Evolutionary conservation across 2,888 invertebrate species (phyloP), one percentile per base, ranked within the genome.

Genomic region (Drosophila prostipennis): DNA sequence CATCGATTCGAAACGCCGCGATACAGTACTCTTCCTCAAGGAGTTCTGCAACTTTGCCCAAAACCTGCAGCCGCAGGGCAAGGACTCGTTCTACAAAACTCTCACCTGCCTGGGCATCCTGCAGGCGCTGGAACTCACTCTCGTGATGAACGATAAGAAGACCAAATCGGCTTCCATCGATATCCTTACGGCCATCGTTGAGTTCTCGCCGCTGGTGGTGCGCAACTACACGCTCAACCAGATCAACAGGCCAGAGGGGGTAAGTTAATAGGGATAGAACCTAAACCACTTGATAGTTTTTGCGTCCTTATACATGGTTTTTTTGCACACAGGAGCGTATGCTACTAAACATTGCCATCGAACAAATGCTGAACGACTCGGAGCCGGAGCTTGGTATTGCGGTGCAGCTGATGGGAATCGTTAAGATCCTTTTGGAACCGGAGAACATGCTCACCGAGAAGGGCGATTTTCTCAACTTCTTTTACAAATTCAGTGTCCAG

Each of bases 11-110:
- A 97, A 98, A 91, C 94, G 99, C 89, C 94, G 98, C 89, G 99
- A 99, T 92, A 94, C 99, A 90, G 97, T 99, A 78, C 93, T 98
- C 89, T 99, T 99, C 94, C 94, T 99, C 81, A 99, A 99, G 92
- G 99, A 99, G 93, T 99, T 99, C 93, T 99, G 99, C 93, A 98
- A 98, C 92, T 99, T 99, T 94, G 98, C 99, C 81, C 99, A 99
- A 93, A 98, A 98, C 91, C 93, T 99, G 78, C 99, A 99, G 92
- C 98, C 98, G 16, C 98, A 97, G 91, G 98, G 97, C 84, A 97
- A 99, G 92, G 99, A 99, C 92, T 95, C 96, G 43, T 99, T 99
- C 93, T 99, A 99, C 93, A 99, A 98, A 93, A 97, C 97, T 45
- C 93, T 98, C 87, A 96, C 97, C 68, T 95, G 96, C 83, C 93